Evolutionary conservation across 2,888 invertebrate species (phyloP).

Genomic region (Lydus trimaculatus): DNA sequence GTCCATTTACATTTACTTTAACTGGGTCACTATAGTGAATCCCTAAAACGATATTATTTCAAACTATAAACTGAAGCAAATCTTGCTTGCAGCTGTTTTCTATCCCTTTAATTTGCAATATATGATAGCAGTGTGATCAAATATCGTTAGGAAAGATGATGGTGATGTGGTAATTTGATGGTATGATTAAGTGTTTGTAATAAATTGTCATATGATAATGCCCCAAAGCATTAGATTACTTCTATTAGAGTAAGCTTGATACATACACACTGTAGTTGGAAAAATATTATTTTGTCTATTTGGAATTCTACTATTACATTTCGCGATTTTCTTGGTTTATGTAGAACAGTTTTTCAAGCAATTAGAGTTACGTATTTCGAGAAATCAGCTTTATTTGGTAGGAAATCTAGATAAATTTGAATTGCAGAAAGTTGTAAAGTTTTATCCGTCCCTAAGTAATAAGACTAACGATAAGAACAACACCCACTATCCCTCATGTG

Average conservation of each 20-base stretch:
- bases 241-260: background rate
- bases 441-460: too few relatives aligned
- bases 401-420: too few relatives aligned
- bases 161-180: background rate
- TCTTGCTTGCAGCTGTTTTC: background rate
- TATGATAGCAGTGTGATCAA: background rate
- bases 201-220: background rate
- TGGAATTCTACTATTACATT: too few relatives aligned
- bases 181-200: background rate
- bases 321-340: too few relatives aligned
- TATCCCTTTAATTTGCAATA: slow-evolving; percentile 2
- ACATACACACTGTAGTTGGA: too few relatives aligned
- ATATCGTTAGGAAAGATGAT: background rate
- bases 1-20: background rate
- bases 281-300: background rate
- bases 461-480: too few relatives aligned
- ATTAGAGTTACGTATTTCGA: too few relatives aligned
- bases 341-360: too few relatives aligned
- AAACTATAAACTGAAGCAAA: background rate
- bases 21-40: background rate
- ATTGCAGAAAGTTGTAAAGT: too few relatives aligned
- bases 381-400: too few relatives aligned
- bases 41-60: background rate
- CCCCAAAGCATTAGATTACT: background rate
- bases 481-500: too few relatives aligned